Evolutionary conservation across 2,113 vertebrate species (phyloP).

Genomic region (Nesoenas mayeri): DNA sequence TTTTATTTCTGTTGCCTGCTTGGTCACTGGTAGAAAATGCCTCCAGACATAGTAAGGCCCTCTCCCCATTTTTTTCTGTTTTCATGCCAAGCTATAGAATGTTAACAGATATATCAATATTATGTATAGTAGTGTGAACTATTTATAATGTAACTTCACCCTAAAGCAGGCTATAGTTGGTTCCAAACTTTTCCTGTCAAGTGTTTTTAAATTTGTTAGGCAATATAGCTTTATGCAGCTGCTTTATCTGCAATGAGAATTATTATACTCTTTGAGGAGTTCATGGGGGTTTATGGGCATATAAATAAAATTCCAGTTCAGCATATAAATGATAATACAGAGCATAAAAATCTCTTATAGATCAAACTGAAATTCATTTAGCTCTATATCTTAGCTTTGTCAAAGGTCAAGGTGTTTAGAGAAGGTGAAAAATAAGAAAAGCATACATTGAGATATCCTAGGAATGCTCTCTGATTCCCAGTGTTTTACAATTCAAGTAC

Average conservation of each 20-base stretch:
- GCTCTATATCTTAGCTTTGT: not conserved
- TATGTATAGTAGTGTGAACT: not conserved
- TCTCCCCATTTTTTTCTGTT: not conserved
- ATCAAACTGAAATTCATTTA: not conserved
- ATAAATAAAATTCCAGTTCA: not conserved
- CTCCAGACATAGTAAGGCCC: not conserved
- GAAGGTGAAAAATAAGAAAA: not conserved
- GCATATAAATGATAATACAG: not conserved
- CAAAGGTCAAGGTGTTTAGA: not conserved
- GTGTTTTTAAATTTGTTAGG: not conserved
- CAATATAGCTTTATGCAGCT: not conserved
- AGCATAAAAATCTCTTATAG: not conserved
- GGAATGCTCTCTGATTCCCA: not conserved
- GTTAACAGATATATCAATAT: not conserved
- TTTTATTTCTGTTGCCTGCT: slow-evolving; percentile 32
- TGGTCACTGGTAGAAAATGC: not conserved
- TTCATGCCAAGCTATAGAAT: not conserved
- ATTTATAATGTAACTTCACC: not conserved
- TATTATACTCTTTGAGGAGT: not conserved
- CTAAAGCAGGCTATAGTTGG: not conserved
- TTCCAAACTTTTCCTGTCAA: not conserved
- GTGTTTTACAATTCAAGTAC: not conserved
- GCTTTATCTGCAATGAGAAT: not conserved
- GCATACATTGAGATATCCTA: not conserved
- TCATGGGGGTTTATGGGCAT: not conserved